These are phyloP conservation scores for Dioctria rufipes DNA, from an alignment of 2,888 invertebrate species.

Conservation along the genomic window DNA sequence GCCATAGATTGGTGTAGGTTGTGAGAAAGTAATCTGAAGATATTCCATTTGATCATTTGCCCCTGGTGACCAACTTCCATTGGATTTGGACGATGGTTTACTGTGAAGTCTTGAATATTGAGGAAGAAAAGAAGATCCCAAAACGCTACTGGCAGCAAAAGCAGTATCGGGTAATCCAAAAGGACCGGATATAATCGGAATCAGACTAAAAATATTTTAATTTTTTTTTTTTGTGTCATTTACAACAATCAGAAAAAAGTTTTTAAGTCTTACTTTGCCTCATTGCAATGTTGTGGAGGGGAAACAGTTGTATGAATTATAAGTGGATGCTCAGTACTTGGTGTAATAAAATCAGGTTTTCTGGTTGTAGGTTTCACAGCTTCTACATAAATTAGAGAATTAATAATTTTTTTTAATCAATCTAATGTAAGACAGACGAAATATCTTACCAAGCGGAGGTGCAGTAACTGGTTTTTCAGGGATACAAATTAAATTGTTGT, in stretches of 20 bases:
- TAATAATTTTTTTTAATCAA: neutral
- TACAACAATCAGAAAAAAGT: neutral
- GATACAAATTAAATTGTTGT: slow-evolving; percentile 81
- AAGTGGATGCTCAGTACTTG: slow-evolving; percentile 56
- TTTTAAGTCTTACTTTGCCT: slow-evolving; percentile 67
- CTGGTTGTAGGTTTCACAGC: neutral
- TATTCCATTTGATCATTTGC: slow-evolving; percentile 77
- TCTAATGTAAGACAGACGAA: neutral
- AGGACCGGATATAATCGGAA: slow-evolving; percentile 72
- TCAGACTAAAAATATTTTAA: slow-evolving; percentile 62
- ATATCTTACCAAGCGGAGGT: neutral
- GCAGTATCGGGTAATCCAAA: slow-evolving; percentile 73
- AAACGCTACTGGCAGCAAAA: slow-evolving; percentile 76
- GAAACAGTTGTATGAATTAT: slow-evolving; percentile 66
- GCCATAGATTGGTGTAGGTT: slow-evolving; percentile 81
- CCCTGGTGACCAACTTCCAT: slow-evolving; percentile 81
- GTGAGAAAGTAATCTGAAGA: slow-evolving; percentile 79
- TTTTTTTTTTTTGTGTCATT: neutral
- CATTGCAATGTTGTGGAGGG: slow-evolving; percentile 72
- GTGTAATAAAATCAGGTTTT: neutral
- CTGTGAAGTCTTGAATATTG: slow-evolving; percentile 73
- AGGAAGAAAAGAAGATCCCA: slow-evolving; percentile 73
- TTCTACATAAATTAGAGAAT: neutral
- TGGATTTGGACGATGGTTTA: slow-evolving; percentile 63
- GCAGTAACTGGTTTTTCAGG: slow-evolving; percentile 48